These are phyloP conservation scores for Cylas formicarius DNA, from an alignment of 1,140 invertebrate species.

Conservation along the genomic window DNA sequence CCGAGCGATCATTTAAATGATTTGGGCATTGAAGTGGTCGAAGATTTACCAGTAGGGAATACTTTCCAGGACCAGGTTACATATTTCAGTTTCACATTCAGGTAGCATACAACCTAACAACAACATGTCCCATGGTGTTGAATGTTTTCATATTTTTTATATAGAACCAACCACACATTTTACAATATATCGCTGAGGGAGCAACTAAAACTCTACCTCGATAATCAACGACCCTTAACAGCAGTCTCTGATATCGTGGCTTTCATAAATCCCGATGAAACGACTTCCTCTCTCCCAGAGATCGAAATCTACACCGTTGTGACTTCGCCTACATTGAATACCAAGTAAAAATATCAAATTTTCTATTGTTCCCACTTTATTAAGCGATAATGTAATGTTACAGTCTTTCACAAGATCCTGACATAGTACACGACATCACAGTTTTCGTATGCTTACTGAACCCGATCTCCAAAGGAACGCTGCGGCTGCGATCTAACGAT, in stretches of 20 bases:
- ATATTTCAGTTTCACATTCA: conserved; percentile 20
- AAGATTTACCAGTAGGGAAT: conserved; percentile 64
- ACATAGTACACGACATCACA: conserved; percentile 31
- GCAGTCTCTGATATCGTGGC: neutral
- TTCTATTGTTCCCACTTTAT: no score
- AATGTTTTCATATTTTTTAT: neutral
- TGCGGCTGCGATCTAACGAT: conserved; percentile 59
- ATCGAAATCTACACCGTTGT: conserved; percentile 15
- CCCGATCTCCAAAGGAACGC: conserved; percentile 65
- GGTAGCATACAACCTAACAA: no score
- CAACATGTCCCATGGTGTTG: no score
- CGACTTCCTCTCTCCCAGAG: conserved; percentile 8
- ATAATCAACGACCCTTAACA: conserved; percentile 10
- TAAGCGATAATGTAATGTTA: no score
- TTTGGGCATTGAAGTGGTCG: conserved; percentile 54
- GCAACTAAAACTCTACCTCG: conserved; percentile 16
- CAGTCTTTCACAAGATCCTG: neutral
- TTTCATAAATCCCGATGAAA: conserved; percentile 14
- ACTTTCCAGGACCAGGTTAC: conserved; percentile 74
- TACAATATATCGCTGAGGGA: conserved; percentile 6
- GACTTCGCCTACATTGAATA: neutral
- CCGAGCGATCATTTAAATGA: conserved; percentile 58
- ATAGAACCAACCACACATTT: conserved; percentile 19
- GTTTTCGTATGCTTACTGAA: conserved; percentile 50
- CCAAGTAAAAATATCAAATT: neutral